Evolutionary conservation across 2,888 invertebrate species (phyloP).

Genomic region (Leucoma salicis): DNA sequence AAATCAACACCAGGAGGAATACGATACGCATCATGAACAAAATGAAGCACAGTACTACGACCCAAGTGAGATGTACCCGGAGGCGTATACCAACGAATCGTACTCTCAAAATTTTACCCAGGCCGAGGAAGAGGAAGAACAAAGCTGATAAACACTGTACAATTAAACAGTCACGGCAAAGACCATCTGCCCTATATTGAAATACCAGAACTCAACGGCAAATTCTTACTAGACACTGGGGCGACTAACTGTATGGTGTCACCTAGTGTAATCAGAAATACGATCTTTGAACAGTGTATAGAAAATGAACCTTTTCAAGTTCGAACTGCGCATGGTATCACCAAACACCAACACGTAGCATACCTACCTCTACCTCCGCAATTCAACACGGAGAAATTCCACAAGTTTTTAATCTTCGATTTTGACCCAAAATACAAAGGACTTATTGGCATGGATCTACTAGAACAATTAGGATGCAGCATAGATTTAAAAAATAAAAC

Average conservation of each 20-base stretch:
- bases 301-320: slow-evolving; percentile 47
- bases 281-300: slow-evolving; percentile 7
- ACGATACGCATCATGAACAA: slow-evolving; percentile 6
- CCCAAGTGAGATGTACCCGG: neutral
- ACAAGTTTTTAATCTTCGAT: slow-evolving; percentile 34
- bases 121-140: slow-evolving; percentile 6
- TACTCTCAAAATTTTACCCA: slow-evolving; percentile 19
- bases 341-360: slow-evolving; percentile 37
- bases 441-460: slow-evolving; percentile 30
- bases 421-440: slow-evolving; percentile 34
- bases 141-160: slow-evolving; percentile 11
- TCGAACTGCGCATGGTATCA: slow-evolving; percentile 51
- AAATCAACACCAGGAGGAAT: slow-evolving; percentile 3
- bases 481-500: slow-evolving; percentile 33
- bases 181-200: slow-evolving; percentile 21
- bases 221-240: slow-evolving; percentile 32
- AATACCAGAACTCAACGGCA: slow-evolving; percentile 24
- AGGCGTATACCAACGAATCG: neutral
- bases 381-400: slow-evolving; percentile 25
- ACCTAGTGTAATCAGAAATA: slow-evolving; percentile 13
- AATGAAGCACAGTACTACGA: neutral
- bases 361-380: slow-evolving; percentile 11
- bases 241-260: slow-evolving; percentile 24
- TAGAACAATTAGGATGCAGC: slow-evolving; percentile 17
- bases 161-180: slow-evolving; percentile 14